Evolutionary conservation across 2,113 vertebrate species (phyloP).

Genomic region (Eudyptes chrysolophus): DNA sequence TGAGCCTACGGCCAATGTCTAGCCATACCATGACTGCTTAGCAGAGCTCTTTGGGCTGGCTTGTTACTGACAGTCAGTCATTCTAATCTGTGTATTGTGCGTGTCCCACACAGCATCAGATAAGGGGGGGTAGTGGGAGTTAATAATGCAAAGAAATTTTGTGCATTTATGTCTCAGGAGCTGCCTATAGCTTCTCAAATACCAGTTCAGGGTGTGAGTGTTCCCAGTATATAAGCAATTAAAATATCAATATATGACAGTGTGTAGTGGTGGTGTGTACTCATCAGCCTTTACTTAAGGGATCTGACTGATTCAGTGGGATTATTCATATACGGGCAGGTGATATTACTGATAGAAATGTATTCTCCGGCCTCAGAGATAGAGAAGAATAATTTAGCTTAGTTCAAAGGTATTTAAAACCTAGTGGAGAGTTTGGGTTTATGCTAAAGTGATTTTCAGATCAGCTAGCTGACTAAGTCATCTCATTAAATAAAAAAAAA

Average conservation of each 20-base stretch:
- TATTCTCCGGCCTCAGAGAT: background rate
- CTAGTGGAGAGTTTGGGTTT: background rate
- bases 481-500: background rate
- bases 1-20: background rate
- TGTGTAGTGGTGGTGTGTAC: background rate
- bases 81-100: background rate
- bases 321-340: background rate
- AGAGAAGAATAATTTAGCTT: background rate
- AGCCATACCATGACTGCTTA: background rate
- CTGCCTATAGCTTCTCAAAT: background rate
- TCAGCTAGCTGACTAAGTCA: background rate
- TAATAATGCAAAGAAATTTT: background rate
- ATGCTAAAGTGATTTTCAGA: background rate
- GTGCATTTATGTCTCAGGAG: background rate
- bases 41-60: background rate
- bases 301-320: background rate
- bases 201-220: background rate
- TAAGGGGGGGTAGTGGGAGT: background rate
- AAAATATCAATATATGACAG: background rate
- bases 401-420: background rate
- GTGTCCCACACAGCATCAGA: background rate
- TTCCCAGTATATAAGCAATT: background rate
- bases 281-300: background rate
- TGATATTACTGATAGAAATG: background rate
- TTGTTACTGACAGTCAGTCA: background rate